Conservation (phyloP, 2,797 vertebrate genomes). For the Thalassophryne amazonica region DNA sequence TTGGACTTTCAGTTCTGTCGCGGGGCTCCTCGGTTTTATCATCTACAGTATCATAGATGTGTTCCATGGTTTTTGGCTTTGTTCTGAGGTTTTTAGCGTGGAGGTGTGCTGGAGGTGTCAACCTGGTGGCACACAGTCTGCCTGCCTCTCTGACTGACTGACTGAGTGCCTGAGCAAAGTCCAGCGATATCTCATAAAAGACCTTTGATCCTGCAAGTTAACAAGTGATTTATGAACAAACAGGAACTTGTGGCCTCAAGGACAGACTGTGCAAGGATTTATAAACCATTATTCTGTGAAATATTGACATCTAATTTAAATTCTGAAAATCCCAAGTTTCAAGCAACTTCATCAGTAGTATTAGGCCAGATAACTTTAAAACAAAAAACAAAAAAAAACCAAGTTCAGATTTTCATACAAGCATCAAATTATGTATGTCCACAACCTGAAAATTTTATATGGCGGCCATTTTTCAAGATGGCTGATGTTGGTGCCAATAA, state of each 20-base stretch:
- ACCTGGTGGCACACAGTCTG: constrained; percentile 14
- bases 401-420: too few relatives aligned
- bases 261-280: too few relatives aligned
- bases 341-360: too few relatives aligned
- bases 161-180: constrained; percentile 45
- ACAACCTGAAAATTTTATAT: too few relatives aligned
- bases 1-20: constrained; percentile 6
- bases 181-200: constrained; percentile 53
- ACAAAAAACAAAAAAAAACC: too few relatives aligned
- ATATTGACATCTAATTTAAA: too few relatives aligned
- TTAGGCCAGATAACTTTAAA: too few relatives aligned
- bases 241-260: constrained; percentile 10
- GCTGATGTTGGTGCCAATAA: too few relatives aligned
- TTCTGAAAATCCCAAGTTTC: too few relatives aligned
- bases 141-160: constrained; percentile 39
- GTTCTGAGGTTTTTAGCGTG: background rate
- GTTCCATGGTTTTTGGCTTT: constrained; percentile 48
- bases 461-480: too few relatives aligned
- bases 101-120: constrained; percentile 3
- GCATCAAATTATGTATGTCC: too few relatives aligned
- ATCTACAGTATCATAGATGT: constrained; percentile 29
- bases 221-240: constrained; percentile 33
- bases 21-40: constrained; percentile 13
- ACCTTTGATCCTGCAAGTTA: constrained; percentile 71
- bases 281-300: too few relatives aligned